Percentiles rank a stretch among this genome's conserved stretches.
Conservation (phyloP, 2,797 vertebrate genomes). For the Sebastes matsubarae region DNA sequence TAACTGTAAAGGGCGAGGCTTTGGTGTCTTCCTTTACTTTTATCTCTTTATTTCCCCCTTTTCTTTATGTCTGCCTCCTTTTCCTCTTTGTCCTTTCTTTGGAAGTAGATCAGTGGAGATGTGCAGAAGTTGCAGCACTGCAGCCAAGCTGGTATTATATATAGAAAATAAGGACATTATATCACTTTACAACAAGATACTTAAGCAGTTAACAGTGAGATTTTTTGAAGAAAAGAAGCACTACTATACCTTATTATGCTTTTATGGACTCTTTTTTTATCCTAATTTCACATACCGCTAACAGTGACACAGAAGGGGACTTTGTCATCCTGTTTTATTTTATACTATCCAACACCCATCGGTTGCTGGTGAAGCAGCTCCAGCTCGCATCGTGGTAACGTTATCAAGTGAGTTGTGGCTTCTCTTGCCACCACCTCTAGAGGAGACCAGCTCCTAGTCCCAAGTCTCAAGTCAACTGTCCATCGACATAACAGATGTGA, state of each 20-base stretch:
- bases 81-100: neutral
- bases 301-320: neutral
- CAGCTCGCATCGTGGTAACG: neutral
- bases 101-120: neutral
- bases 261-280: neutral
- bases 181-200: neutral
- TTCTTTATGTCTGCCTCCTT: neutral
- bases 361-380: neutral
- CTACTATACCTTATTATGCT: neutral
- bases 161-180: no score
- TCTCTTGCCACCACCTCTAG: conserved; percentile 22
- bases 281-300: neutral
- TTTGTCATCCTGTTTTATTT: neutral
- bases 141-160: neutral
- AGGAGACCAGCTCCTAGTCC: conserved; percentile 14
- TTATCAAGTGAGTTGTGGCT: conserved; percentile 12
- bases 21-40: conserved; percentile 50
- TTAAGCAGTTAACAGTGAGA: neutral
- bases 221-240: neutral
- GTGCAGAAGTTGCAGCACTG: conserved; percentile 2
- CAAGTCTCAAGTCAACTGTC: conserved; percentile 37
- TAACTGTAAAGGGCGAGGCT: conserved; percentile 58
- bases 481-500: conserved; percentile 65
- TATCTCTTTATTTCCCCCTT: conserved; percentile 27
- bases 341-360: neutral